Conservation (phyloP, 2,888 invertebrate species). For the Apocheima hispidaria region DNA sequence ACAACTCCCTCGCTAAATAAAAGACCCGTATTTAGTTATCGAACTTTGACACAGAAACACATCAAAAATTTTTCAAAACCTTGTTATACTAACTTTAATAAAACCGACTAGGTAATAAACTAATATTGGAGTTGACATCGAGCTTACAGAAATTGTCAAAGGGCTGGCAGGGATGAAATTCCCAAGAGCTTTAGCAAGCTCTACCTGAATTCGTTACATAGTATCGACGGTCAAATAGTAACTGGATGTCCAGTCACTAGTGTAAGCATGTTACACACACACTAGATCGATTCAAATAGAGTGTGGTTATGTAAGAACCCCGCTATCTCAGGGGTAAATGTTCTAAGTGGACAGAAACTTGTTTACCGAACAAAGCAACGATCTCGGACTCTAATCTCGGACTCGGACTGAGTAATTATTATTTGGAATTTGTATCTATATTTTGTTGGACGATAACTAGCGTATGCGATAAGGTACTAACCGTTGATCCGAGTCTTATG, state of each 20-base stretch:
- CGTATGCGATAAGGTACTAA: too few relatives aligned
- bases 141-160: conserved; percentile 15
- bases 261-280: conserved; percentile 3
- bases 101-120: conserved; percentile 5
- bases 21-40: background rate
- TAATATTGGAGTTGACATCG: conserved; percentile 10
- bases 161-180: conserved; percentile 18
- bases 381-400: too few relatives aligned
- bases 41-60: background rate
- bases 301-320: background rate
- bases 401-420: too few relatives aligned
- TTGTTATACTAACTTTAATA: background rate
- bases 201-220: conserved; percentile 3
- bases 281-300: background rate
- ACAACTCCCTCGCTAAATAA: background rate
- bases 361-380: too few relatives aligned
- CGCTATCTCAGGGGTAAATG: background rate
- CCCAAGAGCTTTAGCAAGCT: conserved; percentile 18
- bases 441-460: too few relatives aligned
- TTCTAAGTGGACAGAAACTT: background rate
- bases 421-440: too few relatives aligned
- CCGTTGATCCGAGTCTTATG: too few relatives aligned
- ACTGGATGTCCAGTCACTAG: conserved; percentile 11
- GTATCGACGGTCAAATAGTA: conserved; percentile 24
- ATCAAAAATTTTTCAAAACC: background rate